Percentiles rank a stretch among this genome's conserved stretches.
Evolutionary conservation across 2,797 vertebrate genomes (phyloP).

Genomic region (Pangasius sanitwongsei): DNA sequence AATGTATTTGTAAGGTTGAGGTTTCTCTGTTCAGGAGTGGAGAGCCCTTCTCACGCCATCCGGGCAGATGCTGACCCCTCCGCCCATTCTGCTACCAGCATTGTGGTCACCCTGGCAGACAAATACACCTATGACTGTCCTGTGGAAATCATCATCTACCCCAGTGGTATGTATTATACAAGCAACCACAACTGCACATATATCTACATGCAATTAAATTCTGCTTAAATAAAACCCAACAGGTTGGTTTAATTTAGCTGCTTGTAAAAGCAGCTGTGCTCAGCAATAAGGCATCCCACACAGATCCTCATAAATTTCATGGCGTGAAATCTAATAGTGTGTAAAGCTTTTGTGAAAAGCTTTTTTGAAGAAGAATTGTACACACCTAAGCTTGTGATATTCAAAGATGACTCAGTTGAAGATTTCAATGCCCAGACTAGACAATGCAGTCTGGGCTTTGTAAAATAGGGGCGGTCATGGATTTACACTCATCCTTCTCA

Average conservation of each 20-base stretch:
- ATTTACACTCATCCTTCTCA: neutral
- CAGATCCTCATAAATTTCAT: neutral
- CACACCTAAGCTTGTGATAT: neutral
- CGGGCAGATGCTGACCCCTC: slow-evolving; percentile 89
- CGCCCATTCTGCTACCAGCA: slow-evolving; percentile 85
- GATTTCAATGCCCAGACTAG: neutral
- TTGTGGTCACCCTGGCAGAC: slow-evolving; percentile 89
- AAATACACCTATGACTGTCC: slow-evolving; percentile 96
- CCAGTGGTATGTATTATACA: slow-evolving; percentile 81
- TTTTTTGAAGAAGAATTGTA: neutral
- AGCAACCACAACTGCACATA: slow-evolving; percentile 17
- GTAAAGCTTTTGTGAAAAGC: neutral
- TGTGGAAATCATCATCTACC: slow-evolving; percentile 92
- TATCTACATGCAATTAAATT: neutral
- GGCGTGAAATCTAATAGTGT: neutral
- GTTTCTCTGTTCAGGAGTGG: slow-evolving; percentile 81
- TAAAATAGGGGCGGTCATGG: neutral
- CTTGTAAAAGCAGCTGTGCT: neutral
- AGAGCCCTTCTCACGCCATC: slow-evolving; percentile 94
- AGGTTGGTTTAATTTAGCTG: neutral
- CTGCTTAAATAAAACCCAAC: neutral
- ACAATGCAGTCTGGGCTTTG: neutral
- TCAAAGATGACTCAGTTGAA: neutral
- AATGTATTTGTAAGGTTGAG: neutral
- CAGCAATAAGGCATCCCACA: neutral